Evolutionary conservation across 2,888 invertebrate species (phyloP), one percentile per base, ranked within the genome.

Genomic region (Cantharis nigra): DNA sequence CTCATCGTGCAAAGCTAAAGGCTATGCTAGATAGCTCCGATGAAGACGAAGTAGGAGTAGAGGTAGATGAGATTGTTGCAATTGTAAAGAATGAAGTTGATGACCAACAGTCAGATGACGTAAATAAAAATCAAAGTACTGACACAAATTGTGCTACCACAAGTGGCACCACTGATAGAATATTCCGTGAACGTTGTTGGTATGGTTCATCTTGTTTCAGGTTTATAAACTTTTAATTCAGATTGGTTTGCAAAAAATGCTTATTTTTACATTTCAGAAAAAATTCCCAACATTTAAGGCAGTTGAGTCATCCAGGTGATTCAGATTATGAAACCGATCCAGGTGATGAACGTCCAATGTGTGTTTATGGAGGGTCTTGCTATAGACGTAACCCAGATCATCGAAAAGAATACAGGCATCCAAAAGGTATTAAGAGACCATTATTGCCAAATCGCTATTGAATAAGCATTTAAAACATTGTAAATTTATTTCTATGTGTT

Each of bases 291-390:
- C 94, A 95, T 85, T 90, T 89, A 80, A 84, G 85, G 14, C 88
- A 91, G 82, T 93, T 90, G 86, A 90, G 92, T 79, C 94, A 95
- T 89, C 93, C 93, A 0, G 87, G 89, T 0, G 93, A 94, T 86
- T 28, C 87, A 0, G 93, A 94, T 87, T 93, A 91, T 88, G 89
- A 89, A 4, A 83, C 83, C 63, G 87, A 87, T 81, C 83, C 86
- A 9, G 83, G 86, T 23, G 87, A 88, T 79, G 78, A 84, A 69
- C 89, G 90, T 70, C 91, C 91, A 9, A 87, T 86, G 71, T 94
- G 94, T 82, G 90, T 90, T 18, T 92, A 89, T 84, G 94, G 93
- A 1, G 86, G 86, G 10, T 82, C 83, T 5, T 94, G 94, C 85
- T 90, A 90, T 81, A 89, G 91, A 63, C 89, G 86, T 70, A 92